Evolutionary conservation across 2,797 vertebrate genomes (phyloP), one percentile per base, ranked within the genome.

Genomic region (Meriones psammophilus): DNA sequence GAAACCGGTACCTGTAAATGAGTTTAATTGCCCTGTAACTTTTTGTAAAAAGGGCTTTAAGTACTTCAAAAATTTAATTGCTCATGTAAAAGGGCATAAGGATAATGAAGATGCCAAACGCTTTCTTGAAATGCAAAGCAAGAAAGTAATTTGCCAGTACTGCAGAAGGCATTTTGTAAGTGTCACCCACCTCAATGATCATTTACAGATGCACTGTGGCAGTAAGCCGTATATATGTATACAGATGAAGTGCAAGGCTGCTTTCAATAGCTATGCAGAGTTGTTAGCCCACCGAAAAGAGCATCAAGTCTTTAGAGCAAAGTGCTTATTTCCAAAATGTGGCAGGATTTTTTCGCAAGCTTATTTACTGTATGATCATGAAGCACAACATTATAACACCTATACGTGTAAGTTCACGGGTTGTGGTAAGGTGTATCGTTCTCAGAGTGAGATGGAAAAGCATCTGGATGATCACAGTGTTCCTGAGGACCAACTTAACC

Each of bases 111-210:
- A 99, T 97, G 99, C 99, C 0, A 99, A 99, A 95, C 99, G 99
- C 74, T 99, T 99, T 95, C 99, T 99, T 69, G 99, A 99, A 98
- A 99, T 99, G 99, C 99, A 99, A 96, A 99, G 99, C 98, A 99
- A 99, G 97, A 99, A 99, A 98, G 99, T 99, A 30, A 99, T 99
- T 98, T 99, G 99, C 97, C 99, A 99, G 98, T 99, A 99, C 98
- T 99, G 99, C 97, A 99, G 99, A 20, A 98, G 99, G 56, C 99
- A 99, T 96, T 99, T 99, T 96, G 98, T 99, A 33, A 99, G 99
- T 76, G 99, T 99, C 68, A 99, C 99, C 96, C 99, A 99, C 97
- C 98, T 99, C 92, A 99, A 99, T 20, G 99, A 99, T 98, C 99
- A 99, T 96, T 98, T 99, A 94, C 99, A 99, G 98, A 99, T 99